A percentile compares a stretch with the other conserved stretches of the same genome.
Evolutionary conservation across 2,888 invertebrate species (phyloP).

Genomic region (Chydorus sphaericus): DNA sequence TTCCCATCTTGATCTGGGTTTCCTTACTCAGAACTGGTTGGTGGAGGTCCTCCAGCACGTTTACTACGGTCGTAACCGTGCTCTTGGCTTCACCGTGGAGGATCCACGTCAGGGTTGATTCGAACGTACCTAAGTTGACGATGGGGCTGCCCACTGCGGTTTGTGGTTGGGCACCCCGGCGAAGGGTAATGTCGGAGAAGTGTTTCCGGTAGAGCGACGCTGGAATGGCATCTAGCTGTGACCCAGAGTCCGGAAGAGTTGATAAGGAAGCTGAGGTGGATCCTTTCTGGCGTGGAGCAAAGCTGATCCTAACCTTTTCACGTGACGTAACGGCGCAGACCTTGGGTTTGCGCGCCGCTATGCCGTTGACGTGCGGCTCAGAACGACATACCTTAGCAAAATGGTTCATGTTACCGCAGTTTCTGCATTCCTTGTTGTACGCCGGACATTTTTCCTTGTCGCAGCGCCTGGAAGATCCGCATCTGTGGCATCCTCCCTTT

Average conservation of each 20-base stretch:
- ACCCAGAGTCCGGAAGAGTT: neutral
- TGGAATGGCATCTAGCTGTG: neutral
- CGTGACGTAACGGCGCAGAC: neutral
- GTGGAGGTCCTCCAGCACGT: neutral
- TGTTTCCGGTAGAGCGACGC: neutral
- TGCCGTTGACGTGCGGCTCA: neutral
- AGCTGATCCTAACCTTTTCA: neutral
- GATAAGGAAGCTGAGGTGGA: neutral
- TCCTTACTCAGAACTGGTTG: neutral
- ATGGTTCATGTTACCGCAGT: neutral
- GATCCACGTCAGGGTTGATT: neutral
- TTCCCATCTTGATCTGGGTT: neutral
- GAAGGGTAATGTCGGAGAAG: neutral
- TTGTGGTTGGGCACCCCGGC: neutral
- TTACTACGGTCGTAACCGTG: neutral
- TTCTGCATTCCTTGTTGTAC: neutral
- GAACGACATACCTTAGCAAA: neutral
- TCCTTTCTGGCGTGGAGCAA: neutral
- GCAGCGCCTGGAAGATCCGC: neutral
- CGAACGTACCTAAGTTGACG: neutral
- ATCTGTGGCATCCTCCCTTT: neutral
- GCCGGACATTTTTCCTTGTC: neutral
- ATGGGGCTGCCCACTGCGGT: neutral
- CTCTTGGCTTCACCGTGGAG: neutral
- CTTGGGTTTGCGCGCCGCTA: neutral